Evolutionary conservation across 1,140 invertebrate species (phyloP), one percentile per base, ranked within the genome.

Genomic region (Bombus difficillimus): DNA sequence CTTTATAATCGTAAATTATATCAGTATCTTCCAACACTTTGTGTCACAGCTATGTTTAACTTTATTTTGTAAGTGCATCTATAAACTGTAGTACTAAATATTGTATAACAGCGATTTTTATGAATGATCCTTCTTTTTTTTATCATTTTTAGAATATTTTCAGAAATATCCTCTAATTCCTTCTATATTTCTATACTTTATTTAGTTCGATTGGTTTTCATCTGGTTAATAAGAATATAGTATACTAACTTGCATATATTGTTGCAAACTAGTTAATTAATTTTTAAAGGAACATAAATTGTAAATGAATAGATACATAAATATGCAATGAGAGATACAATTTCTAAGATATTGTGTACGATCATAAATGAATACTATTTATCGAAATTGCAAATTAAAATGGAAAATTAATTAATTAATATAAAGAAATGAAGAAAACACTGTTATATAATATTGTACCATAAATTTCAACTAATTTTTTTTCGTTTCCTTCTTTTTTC

Each of bases 391-490:
- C 28, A 28, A 62, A n/a, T 22, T 43, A 25, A 9, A 64, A n/a
- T 62, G 1, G 22, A 32, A 66, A 34, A 66, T 68, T 68, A 79
- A 66, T 68, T 15, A 34, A 62, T n/a, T n/a, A n/a, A 62, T 5
- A 47, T 9, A 37, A 47, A 15, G 3, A 34, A 53, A 39, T 9
- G 3, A 32, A 34, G 18, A 43, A 32, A 57, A 69, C 66, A 80
- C 66, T 84, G 76, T 85, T 85, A 80, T 85, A 80, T 85, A 80
- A 85, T 85, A 85, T 85, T 80, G 76, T 80, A 85, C 75, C 39
- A 47, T 62, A 79, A 79, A 71, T 62, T 22, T 80, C 13, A 62
- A 22, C 57, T 85, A 73, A 85, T 72, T 72, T 43, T 64, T 79
- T 72, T 28, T 71, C 25, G 68, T 73, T 80, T 72, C 28, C 32